A percentile compares a stretch with the other conserved stretches of the same genome.
Evolutionary conservation across 2,113 vertebrate species (phyloP).

Genomic region (Trichechus manatus): DNA sequence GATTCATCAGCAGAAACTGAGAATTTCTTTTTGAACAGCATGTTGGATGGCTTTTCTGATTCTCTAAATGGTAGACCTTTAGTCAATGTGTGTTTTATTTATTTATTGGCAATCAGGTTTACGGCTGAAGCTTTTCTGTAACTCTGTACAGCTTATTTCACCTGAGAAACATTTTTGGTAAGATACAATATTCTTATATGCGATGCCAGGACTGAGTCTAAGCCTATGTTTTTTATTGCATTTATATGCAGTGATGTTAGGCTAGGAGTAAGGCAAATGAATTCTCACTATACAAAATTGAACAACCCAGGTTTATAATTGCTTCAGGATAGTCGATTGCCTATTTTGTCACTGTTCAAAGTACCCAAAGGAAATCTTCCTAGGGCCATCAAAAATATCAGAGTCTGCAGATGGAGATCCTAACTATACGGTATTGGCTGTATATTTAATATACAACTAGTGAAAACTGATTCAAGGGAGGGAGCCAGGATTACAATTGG

Average conservation of each 20-base stretch:
- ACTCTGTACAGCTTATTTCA: constrained; percentile 71
- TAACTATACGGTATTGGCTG: constrained; percentile 78
- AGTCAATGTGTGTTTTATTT: constrained; percentile 54
- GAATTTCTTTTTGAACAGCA: constrained; percentile 58
- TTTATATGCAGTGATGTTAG: constrained; percentile 76
- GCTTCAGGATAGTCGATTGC: constrained; percentile 78
- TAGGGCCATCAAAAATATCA: constrained; percentile 78
- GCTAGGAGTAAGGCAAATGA: constrained; percentile 79
- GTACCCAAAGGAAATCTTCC: constrained; percentile 85
- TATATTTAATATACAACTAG: constrained; percentile 82
- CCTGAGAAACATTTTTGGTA: constrained; percentile 77
- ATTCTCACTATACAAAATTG: constrained; percentile 80
- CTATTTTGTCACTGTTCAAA: constrained; percentile 84
- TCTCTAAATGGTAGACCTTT: constrained; percentile 65
- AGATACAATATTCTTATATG: constrained; percentile 74
- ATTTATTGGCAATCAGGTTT: constrained; percentile 60
- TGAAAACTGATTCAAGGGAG: constrained; percentile 76
- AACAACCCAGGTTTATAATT: constrained; percentile 83
- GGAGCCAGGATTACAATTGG: constrained; percentile 78
- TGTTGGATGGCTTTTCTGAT: constrained; percentile 31
- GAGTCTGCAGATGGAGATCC: constrained; percentile 82
- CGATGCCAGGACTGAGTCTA: constrained; percentile 58
- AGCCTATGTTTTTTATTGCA: constrained; percentile 76
- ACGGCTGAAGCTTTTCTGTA: constrained; percentile 64
- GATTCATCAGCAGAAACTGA: not conserved